phyloP scores from a whole-genome alignment of 2,113 vertebrate genomes.

The Gnathonemus echidnorhynchus region DNA sequence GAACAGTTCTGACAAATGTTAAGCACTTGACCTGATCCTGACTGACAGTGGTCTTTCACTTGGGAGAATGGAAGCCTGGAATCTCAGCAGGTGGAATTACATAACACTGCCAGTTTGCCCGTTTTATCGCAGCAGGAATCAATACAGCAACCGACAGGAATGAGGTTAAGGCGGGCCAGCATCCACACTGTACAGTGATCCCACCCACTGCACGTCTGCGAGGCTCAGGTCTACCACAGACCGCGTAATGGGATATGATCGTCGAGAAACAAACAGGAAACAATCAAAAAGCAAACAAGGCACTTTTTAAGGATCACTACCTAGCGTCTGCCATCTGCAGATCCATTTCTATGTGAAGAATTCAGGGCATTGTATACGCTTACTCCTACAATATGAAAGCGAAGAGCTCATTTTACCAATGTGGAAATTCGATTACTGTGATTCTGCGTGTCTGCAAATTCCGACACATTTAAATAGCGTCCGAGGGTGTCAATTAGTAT shows the following conservation, averaged over 20 bases:
- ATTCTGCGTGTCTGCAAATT: not conserved
- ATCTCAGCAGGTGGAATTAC: not conserved
- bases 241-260: not conserved
- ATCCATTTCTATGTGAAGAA: not conserved
- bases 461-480: not conserved
- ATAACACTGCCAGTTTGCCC: not conserved
- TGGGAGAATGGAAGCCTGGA: not conserved
- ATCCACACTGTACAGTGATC: not conserved
- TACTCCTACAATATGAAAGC: not conserved
- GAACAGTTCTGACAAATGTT: not conserved
- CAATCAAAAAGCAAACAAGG: not conserved
- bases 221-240: not conserved
- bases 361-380: not conserved
- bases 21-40: not conserved
- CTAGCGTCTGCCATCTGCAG: not conserved
- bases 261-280: not conserved
- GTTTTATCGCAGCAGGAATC: not conserved
- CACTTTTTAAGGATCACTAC: not conserved
- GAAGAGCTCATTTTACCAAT: not conserved
- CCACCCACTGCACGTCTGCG: not conserved
- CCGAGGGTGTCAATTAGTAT: not conserved
- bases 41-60: not conserved
- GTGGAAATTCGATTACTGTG: not conserved
- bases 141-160: not conserved
- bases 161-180: not conserved